Evolutionary conservation across 2,113 vertebrate species (phyloP).

Genomic region (Euleptes europaea): DNA sequence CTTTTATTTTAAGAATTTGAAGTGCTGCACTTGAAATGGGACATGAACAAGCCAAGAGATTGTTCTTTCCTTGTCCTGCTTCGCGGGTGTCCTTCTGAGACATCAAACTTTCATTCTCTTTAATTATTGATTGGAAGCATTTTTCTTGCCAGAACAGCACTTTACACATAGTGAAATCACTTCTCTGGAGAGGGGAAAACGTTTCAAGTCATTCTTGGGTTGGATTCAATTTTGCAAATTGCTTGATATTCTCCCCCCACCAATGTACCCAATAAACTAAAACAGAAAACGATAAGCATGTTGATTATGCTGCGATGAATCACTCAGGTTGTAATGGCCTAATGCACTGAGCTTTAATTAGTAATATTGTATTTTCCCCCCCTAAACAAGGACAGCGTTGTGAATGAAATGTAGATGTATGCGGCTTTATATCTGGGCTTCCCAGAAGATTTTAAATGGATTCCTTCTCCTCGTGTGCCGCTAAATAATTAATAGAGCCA

Average conservation of each 20-base stretch:
- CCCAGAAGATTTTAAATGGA: slow-evolving; percentile 70
- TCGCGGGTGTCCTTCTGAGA: slow-evolving; percentile 50
- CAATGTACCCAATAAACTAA: slow-evolving; percentile 52
- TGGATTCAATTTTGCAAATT: slow-evolving; percentile 64
- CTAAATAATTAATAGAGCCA: slow-evolving; percentile 67
- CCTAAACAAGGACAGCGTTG: slow-evolving; percentile 41
- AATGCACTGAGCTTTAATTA: slow-evolving; percentile 70
- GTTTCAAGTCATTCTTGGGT: slow-evolving; percentile 61
- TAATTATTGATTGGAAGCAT: slow-evolving; percentile 71
- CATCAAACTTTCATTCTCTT: slow-evolving; percentile 68
- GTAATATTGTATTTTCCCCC: slow-evolving; percentile 57
- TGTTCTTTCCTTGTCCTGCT: slow-evolving; percentile 31
- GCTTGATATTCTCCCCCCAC: slow-evolving; percentile 24
- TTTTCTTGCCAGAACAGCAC: slow-evolving; percentile 68
- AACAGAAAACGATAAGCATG: slow-evolving; percentile 52
- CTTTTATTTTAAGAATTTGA: background rate
- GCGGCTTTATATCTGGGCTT: slow-evolving; percentile 55
- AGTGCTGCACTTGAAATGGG: slow-evolving; percentile 15
- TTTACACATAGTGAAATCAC: slow-evolving; percentile 61
- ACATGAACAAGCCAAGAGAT: slow-evolving; percentile 21
- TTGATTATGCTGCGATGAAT: slow-evolving; percentile 49
- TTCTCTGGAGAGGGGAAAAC: slow-evolving; percentile 48
- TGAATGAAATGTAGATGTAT: slow-evolving; percentile 59
- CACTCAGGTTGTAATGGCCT: slow-evolving; percentile 62
- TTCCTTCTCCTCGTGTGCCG: slow-evolving; percentile 52